Conservation (phyloP, 2,113 vertebrate genomes). For the Eleginops maclovinus region DNA sequence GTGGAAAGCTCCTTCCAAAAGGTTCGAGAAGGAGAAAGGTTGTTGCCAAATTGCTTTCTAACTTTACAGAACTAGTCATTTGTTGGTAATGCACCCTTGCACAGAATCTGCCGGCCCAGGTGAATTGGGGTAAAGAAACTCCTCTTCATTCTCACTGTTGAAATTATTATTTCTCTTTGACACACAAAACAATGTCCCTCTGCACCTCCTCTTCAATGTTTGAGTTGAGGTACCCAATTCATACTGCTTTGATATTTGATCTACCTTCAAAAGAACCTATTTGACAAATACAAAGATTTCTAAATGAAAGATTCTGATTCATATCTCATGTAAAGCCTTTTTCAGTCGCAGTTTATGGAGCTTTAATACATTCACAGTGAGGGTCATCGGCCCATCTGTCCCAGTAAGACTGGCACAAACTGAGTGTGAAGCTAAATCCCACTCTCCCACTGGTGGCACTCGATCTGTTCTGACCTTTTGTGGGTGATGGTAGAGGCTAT, state of each 20-base stretch:
- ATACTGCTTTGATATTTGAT: background rate
- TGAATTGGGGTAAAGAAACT: background rate
- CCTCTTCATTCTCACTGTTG: background rate
- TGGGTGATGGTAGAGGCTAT: slow-evolving; percentile 39
- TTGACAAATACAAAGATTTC: background rate
- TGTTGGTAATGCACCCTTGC: background rate
- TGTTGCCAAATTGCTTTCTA: background rate
- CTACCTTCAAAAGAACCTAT: background rate
- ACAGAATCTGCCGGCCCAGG: background rate
- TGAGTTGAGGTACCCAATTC: background rate
- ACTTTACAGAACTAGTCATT: slow-evolving; percentile 4
- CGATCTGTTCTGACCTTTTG: slow-evolving; percentile 47
- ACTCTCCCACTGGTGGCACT: slow-evolving; percentile 33
- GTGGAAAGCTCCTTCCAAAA: background rate
- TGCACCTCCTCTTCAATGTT: background rate
- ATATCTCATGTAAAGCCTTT: background rate
- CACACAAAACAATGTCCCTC: background rate
- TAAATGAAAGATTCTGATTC: background rate
- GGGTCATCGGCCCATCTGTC: slow-evolving; percentile 1
- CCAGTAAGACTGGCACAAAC: slow-evolving; percentile 20
- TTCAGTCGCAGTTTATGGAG: background rate
- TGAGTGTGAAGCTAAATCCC: slow-evolving; percentile 29
- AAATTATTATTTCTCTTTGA: background rate
- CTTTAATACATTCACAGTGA: background rate
- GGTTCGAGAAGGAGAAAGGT: background rate